These are phyloP conservation scores for Tachycineta bicolor DNA, from an alignment of 2,113 vertebrate genomes.

Conservation along the genomic window DNA sequence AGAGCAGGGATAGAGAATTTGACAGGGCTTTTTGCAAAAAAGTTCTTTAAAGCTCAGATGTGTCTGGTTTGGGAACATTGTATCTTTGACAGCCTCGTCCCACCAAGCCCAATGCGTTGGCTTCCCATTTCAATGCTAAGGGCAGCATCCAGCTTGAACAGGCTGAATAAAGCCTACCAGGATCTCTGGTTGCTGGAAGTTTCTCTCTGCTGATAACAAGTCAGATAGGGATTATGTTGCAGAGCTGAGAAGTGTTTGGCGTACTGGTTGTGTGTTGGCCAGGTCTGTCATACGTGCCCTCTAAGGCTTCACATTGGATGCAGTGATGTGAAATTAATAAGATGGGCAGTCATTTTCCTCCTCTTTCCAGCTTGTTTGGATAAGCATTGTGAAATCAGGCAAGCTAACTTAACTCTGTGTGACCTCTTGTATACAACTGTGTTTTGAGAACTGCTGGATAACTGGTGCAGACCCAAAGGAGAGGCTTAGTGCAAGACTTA, in stretches of 20 bases:
- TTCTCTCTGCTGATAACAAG: background rate
- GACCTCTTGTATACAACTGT: background rate
- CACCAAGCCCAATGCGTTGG: accelerated
- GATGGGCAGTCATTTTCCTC: background rate
- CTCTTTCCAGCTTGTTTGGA: background rate
- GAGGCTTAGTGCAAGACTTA: background rate
- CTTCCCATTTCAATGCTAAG: background rate
- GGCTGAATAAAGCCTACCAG: background rate
- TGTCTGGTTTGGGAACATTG: background rate
- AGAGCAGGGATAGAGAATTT: background rate
- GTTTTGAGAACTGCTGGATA: background rate
- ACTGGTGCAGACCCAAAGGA: background rate
- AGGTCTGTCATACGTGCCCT: background rate
- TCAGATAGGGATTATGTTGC: background rate
- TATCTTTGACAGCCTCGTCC: background rate
- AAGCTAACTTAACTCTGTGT: background rate
- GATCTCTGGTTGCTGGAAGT: background rate
- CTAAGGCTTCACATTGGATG: accelerated
- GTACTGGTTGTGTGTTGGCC: background rate
- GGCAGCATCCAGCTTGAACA: background rate
- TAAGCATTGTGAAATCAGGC: background rate
- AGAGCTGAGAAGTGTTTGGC: background rate
- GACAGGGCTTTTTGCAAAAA: background rate
- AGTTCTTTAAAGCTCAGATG: background rate
- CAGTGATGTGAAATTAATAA: background rate